Conservation (phyloP, 2,113 vertebrate genomes). For the Spilogale gracilis region DNA sequence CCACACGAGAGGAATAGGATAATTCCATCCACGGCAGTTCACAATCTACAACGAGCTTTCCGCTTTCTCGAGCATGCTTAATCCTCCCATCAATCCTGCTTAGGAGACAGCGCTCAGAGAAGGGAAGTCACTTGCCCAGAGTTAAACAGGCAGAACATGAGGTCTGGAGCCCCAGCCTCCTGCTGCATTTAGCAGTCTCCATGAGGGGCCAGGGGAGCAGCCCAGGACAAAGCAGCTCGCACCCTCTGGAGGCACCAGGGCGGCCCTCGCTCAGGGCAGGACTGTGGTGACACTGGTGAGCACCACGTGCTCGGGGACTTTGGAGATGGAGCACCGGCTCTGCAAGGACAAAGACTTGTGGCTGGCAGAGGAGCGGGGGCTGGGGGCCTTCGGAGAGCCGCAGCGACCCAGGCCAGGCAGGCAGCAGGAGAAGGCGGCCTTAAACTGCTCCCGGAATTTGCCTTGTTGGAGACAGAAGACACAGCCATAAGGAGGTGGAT, state of each 20-base stretch:
- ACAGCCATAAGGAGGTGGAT: constrained; percentile 46
- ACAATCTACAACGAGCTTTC: not conserved
- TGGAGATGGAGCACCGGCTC: constrained; percentile 74
- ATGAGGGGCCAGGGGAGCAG: not conserved
- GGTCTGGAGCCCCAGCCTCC: not conserved
- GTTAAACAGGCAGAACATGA: constrained; percentile 56
- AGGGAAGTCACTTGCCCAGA: not conserved
- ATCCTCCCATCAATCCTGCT: not conserved
- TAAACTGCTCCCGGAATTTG: constrained; percentile 83
- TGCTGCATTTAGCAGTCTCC: not conserved
- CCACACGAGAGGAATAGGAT: not conserved
- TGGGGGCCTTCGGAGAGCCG: constrained; percentile 41
- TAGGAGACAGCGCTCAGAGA: constrained; percentile 4
- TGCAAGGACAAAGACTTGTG: constrained; percentile 78
- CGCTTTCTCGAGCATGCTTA: not conserved
- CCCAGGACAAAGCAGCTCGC: not conserved
- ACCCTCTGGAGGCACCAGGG: not conserved
- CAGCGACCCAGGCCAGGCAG: constrained; percentile 64
- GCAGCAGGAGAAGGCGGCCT: constrained; percentile 82
- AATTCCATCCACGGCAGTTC: not conserved
- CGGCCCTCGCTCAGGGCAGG: constrained; percentile 57
- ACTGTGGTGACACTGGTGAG: constrained; percentile 75
- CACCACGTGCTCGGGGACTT: constrained; percentile 74
- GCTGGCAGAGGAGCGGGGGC: constrained; percentile 69
- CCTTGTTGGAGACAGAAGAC: constrained; percentile 80